Evolutionary conservation across 53 echinoderm and acorn worm species (phyloP).

Genomic region (Stichopus horrens): DNA sequence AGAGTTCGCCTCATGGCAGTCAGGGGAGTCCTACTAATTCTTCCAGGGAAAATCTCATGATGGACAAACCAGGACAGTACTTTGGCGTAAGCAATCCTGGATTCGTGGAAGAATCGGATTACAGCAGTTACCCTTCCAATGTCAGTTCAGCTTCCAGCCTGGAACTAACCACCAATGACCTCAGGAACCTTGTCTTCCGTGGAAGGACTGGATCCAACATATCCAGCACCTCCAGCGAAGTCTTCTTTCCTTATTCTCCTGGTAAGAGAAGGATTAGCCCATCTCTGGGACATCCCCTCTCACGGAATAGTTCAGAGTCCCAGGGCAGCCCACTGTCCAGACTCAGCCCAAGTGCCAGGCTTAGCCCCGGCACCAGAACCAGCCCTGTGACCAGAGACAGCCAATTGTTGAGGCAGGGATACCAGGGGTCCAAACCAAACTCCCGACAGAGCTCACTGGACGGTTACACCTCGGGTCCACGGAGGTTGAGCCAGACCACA

Average conservation of each 20-base stretch:
- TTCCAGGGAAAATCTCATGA: constrained; percentile 69
- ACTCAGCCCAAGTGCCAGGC: constrained; percentile 56
- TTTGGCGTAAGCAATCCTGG: constrained; percentile 77
- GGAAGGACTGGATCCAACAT: constrained; percentile 40
- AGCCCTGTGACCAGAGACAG: constrained; percentile 61
- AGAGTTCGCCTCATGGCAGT: constrained; percentile 15
- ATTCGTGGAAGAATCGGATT: constrained; percentile 78
- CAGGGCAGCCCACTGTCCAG: constrained; percentile 34
- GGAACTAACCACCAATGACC: constrained; percentile 40
- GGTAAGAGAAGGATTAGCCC: neutral
- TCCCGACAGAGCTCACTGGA: constrained; percentile 45
- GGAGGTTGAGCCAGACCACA: constrained; percentile 55
- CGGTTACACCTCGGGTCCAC: constrained; percentile 54
- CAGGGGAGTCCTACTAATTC: constrained; percentile 48
- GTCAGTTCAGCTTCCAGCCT: constrained; percentile 41
- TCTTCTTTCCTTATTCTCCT: constrained; percentile 41
- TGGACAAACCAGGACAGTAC: constrained; percentile 54
- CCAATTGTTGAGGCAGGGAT: neutral
- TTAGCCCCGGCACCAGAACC: constrained; percentile 57
- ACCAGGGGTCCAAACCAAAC: constrained; percentile 37
- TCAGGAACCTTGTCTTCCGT: constrained; percentile 46
- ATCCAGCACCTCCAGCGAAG: constrained; percentile 45
- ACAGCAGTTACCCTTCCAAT: constrained; percentile 61
- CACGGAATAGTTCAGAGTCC: constrained; percentile 29
- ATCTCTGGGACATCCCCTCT: constrained; percentile 16